phyloP scores from a whole-genome alignment of 2,797 vertebrate species.

The Cossypha dichroa region DNA sequence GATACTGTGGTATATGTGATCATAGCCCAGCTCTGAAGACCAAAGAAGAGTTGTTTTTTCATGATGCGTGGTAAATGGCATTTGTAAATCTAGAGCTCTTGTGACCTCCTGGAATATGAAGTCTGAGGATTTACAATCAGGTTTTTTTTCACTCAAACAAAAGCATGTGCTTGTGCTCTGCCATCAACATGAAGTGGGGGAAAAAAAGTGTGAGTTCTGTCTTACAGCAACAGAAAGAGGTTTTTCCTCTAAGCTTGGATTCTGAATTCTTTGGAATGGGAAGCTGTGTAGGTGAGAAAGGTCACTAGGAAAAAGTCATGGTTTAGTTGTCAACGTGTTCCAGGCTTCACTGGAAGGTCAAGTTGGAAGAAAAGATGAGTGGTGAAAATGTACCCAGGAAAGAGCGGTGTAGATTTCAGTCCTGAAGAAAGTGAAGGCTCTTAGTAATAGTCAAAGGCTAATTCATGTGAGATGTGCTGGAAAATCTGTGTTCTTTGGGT shows the following conservation, averaged over 20 bases:
- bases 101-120: background rate
- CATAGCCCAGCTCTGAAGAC: background rate
- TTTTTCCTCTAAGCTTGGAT: background rate
- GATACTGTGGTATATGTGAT: background rate
- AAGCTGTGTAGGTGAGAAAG: background rate
- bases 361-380: background rate
- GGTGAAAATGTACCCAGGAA: background rate
- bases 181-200: background rate
- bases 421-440: background rate
- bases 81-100: background rate
- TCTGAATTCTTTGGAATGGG: background rate
- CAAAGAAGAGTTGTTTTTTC: background rate
- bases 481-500: background rate
- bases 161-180: background rate
- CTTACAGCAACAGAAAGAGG: background rate
- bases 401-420: background rate
- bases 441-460: background rate
- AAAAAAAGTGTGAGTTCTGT: background rate
- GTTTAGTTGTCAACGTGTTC: background rate
- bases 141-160: background rate
- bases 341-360: background rate
- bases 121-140: background rate
- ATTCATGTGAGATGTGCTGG: background rate
- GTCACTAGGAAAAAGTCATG: background rate
- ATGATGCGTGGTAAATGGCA: fast-evolving